phyloP scores from a whole-genome alignment of 2,113 vertebrate species.

The Blennius ocellaris region DNA sequence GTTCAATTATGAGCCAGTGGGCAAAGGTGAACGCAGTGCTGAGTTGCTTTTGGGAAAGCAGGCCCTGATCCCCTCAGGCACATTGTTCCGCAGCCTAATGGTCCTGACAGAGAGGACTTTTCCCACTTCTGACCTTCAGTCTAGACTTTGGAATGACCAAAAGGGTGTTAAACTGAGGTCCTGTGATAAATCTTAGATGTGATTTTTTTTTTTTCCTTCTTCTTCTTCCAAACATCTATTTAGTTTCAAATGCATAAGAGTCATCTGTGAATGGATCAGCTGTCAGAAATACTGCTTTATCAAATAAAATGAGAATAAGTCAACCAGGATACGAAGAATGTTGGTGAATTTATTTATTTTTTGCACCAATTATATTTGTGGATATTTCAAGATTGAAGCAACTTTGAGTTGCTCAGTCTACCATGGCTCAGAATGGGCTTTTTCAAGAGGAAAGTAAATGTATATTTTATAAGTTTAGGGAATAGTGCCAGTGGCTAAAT shows the following conservation, averaged over 20 bases:
- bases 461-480: conserved; percentile 9
- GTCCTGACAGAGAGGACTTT: conserved; percentile 35
- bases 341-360: background rate
- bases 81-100: conserved; percentile 38
- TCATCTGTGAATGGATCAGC: background rate
- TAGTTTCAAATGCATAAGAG: background rate
- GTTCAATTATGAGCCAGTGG: conserved; percentile 33
- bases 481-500: conserved; percentile 35
- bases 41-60: conserved; percentile 36
- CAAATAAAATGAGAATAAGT: conserved; percentile 11
- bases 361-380: background rate
- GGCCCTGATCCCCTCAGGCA: conserved; percentile 33
- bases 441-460: conserved; percentile 9
- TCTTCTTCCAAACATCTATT: background rate
- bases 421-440: conserved; percentile 8
- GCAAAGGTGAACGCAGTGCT: conserved; percentile 32
- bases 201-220: too few species aligned
- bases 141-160: conserved; percentile 37
- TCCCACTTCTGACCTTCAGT: conserved; percentile 38
- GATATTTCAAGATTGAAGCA: conserved; percentile 9
- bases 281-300: background rate
- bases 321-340: background rate
- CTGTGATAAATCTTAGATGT: background rate
- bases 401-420: conserved; percentile 11
- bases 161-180: conserved; percentile 19